These are phyloP conservation scores for Meandrina meandrites DNA, from an alignment of 92 coral and sea anemone genomes.

Conservation along the genomic window DNA sequence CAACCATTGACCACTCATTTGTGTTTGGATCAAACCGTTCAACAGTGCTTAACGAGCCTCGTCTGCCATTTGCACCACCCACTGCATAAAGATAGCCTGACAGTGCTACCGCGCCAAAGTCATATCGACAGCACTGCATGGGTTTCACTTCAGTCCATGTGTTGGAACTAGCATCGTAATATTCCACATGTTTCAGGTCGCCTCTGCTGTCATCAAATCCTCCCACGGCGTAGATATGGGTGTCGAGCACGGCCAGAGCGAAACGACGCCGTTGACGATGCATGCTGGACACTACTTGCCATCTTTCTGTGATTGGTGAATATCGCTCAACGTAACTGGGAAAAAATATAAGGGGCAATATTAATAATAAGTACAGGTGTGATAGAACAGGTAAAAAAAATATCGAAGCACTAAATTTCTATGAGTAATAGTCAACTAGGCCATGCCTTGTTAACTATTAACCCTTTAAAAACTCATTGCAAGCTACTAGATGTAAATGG, in stretches of 20 bases:
- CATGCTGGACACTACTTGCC: constrained; percentile 90
- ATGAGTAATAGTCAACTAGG: no score
- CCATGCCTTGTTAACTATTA: no score
- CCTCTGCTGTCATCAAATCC: constrained; percentile 96
- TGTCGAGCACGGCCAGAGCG: constrained; percentile 78
- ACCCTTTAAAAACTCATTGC: no score
- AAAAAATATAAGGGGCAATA: neutral
- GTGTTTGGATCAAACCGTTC: constrained; percentile 85
- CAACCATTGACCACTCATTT: constrained; percentile 83
- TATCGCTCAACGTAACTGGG: constrained; percentile 92
- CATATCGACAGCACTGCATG: constrained; percentile 87
- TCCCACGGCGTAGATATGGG: constrained; percentile 89
- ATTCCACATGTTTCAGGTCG: constrained; percentile 84
- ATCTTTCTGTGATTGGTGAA: constrained; percentile 82
- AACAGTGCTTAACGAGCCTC: constrained; percentile 89
- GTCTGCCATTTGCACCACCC: constrained; percentile 96
- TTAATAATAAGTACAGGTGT: no score
- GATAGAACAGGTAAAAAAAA: no score
- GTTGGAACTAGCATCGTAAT: constrained; percentile 69
- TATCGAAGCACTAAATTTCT: no score
- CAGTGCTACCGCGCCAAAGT: constrained; percentile 88
- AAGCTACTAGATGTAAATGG: no score
- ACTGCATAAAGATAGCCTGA: constrained; percentile 93
- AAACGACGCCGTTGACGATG: constrained; percentile 90
- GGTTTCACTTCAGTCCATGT: constrained; percentile 84